phyloP scores from a whole-genome alignment of 2,797 vertebrate genomes.

The Bucorvus abyssinicus region DNA sequence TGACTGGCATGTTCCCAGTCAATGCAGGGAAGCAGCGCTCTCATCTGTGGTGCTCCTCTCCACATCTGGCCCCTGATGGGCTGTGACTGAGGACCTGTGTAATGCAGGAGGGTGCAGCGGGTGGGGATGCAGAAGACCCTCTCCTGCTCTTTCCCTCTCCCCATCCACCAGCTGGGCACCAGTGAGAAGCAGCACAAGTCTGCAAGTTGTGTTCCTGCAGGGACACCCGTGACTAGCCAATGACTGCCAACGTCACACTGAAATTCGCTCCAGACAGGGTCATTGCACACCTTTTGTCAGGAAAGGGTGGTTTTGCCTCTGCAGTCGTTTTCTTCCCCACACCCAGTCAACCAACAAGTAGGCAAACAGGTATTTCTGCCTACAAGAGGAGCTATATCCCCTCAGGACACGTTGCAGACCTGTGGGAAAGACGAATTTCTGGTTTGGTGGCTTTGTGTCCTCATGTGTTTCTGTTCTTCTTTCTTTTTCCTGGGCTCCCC shows the following conservation, averaged over 20 bases:
- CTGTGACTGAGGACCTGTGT: background rate
- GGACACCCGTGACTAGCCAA: background rate
- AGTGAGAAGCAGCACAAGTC: background rate
- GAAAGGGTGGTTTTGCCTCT: background rate
- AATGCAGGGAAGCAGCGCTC: fast-evolving
- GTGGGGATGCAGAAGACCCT: too few species aligned
- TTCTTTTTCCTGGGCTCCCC: background rate
- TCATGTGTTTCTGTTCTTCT: background rate
- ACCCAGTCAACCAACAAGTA: background rate
- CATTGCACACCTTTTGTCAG: background rate
- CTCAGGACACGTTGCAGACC: background rate
- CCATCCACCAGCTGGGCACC: fast-evolving
- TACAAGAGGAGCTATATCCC: background rate
- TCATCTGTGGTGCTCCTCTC: fast-evolving
- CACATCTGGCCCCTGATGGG: background rate
- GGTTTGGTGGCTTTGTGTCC: background rate
- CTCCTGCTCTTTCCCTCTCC: background rate
- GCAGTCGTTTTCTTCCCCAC: background rate
- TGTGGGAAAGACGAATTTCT: background rate
- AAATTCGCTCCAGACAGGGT: background rate
- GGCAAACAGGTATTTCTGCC: background rate
- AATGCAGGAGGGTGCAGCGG: background rate
- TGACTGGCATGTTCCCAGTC: background rate
- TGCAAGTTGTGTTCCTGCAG: background rate
- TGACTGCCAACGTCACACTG: fast-evolving